These are phyloP conservation scores for Paramormyrops hopkinsi DNA, from an alignment of 2,797 vertebrate species.

Conservation along the genomic window DNA sequence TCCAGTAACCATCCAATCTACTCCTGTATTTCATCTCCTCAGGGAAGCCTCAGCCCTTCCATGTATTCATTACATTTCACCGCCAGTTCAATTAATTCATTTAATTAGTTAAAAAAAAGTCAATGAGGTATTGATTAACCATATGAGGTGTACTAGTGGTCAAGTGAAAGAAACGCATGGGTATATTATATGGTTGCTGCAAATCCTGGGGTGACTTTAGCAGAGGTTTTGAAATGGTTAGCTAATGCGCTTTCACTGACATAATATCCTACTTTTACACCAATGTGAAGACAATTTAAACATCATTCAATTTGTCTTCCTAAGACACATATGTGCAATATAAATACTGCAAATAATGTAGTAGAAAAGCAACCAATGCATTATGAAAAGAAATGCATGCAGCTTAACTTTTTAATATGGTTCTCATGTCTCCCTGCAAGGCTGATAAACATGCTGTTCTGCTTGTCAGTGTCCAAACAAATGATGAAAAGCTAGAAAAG, in stretches of 20 bases:
- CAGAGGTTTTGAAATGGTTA: not conserved
- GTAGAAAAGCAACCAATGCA: not conserved
- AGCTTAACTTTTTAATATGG: not conserved
- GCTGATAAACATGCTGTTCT: not conserved
- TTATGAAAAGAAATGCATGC: not conserved
- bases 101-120: not conserved
- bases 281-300: not conserved
- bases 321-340: not conserved
- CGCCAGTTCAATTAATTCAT: not conserved
- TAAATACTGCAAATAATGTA: not conserved
- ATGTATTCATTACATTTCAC: not conserved
- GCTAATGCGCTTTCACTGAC: not conserved
- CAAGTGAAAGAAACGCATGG: not conserved
- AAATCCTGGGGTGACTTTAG: not conserved
- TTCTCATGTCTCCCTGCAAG: not conserved
- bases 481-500: not conserved
- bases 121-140: not conserved
- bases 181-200: not conserved
- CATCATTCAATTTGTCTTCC: not conserved
- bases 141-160: not conserved
- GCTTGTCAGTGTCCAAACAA: not conserved
- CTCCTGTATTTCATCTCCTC: not conserved
- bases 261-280: not conserved
- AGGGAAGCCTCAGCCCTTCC: not conserved
- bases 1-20: not conserved